These are phyloP conservation scores for Struthio camelus DNA, from an alignment of 2,113 vertebrate genomes.

Conservation along the genomic window DNA sequence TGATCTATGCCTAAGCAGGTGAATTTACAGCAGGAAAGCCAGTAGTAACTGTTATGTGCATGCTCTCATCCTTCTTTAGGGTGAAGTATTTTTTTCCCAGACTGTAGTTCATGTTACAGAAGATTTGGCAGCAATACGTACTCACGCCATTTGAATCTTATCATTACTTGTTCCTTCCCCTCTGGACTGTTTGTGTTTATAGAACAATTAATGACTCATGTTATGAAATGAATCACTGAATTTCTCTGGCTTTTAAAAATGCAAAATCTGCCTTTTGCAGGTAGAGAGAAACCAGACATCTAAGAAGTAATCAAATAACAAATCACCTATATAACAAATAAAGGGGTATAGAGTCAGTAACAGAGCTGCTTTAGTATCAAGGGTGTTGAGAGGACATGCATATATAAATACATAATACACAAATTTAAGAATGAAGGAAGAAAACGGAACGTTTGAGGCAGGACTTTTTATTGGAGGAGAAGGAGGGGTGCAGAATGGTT, in stretches of 20 bases:
- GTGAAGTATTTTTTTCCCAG: not conserved
- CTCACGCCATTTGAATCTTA: not conserved
- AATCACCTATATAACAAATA: not conserved
- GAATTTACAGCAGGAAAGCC: accelerated
- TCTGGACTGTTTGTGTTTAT: not conserved
- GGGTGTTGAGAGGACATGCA: not conserved
- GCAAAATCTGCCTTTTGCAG: not conserved
- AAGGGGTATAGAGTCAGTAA: not conserved
- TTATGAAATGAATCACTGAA: not conserved
- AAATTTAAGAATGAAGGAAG: not conserved
- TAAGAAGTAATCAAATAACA: not conserved
- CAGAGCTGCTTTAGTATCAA: not conserved
- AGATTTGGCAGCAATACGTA: not conserved
- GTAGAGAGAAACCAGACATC: not conserved
- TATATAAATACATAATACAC: too few relatives aligned
- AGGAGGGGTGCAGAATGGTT: not conserved
- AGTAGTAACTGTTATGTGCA: accelerated
- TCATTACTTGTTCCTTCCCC: not conserved
- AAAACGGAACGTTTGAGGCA: not conserved
- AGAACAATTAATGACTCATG: not conserved
- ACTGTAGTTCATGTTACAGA: not conserved
- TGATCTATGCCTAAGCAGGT: accelerated
- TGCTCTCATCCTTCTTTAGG: not conserved
- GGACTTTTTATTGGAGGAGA: not conserved
- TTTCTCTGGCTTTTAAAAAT: not conserved